Evolutionary conservation across 1,140 invertebrate genomes (phyloP).

Genomic region (Macrostomum lignano): DNA sequence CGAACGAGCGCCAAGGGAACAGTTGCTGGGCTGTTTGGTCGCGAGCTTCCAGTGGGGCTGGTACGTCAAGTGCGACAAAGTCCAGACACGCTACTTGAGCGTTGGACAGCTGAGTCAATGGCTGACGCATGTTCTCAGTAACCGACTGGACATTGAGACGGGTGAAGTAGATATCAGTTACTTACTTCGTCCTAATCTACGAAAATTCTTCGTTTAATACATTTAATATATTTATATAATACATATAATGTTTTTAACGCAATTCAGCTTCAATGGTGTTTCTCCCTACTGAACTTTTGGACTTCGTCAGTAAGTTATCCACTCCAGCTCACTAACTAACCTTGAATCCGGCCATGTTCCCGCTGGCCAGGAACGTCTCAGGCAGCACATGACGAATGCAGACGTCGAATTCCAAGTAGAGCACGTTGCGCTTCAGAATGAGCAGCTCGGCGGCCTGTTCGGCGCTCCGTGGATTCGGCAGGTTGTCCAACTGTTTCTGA

Average conservation of each 20-base stretch:
- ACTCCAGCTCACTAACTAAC: too few relatives aligned
- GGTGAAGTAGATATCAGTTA: background rate
- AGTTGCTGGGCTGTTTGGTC: constrained; percentile 13
- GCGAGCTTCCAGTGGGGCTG: constrained; percentile 22
- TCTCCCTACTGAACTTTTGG: too few relatives aligned
- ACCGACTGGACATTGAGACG: constrained; percentile 12
- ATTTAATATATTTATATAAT: too few relatives aligned
- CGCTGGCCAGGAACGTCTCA: constrained; percentile 19
- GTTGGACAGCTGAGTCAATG: constrained; percentile 19
- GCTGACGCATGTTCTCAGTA: constrained; percentile 15
- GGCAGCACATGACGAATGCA: constrained; percentile 21
- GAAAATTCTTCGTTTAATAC: too few relatives aligned
- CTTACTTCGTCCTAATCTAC: too few relatives aligned
- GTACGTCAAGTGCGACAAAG: constrained; percentile 14
- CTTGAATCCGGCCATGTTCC: constrained; percentile 17
- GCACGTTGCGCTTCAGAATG: constrained; percentile 16
- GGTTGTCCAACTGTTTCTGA: constrained; percentile 20
- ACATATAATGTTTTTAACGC: too few relatives aligned
- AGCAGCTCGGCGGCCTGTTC: constrained; percentile 15
- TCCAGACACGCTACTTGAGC: constrained; percentile 12
- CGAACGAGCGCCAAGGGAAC: constrained; percentile 20
- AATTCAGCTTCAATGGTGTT: too few relatives aligned
- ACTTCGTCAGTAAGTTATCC: too few relatives aligned
- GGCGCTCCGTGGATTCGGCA: constrained; percentile 13
- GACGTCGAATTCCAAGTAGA: constrained; percentile 23